Conservation (phyloP, 2,113 vertebrate species). For the Actenoides lindsayi region DNA sequence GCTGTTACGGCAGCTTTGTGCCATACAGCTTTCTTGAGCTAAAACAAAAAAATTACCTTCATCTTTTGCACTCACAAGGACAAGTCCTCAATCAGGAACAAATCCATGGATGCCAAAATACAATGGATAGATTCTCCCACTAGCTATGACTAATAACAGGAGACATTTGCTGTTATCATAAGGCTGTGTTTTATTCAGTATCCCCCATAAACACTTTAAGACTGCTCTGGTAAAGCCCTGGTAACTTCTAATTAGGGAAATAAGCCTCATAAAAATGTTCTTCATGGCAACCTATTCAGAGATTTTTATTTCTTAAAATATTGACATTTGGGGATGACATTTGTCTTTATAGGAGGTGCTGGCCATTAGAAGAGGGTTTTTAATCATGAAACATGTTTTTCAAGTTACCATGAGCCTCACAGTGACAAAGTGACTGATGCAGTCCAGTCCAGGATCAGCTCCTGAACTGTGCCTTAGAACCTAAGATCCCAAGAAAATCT, state of each 20-base stretch:
- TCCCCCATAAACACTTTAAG: not conserved
- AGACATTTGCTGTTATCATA: not conserved
- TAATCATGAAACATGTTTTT: not conserved
- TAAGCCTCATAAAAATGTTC: not conserved
- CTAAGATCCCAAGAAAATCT: not conserved
- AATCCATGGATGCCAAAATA: not conserved
- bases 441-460: not conserved
- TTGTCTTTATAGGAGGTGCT: not conserved
- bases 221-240: not conserved
- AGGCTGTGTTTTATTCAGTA: not conserved
- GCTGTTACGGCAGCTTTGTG: not conserved
- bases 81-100: not conserved
- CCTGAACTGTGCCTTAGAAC: not conserved
- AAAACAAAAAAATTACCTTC: not conserved
- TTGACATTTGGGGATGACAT: not conserved
- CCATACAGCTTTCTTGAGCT: not conserved
- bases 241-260: constrained; percentile 27
- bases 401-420: not conserved
- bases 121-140: not conserved
- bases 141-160: not conserved
- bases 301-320: constrained; percentile 13
- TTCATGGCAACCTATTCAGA: not conserved
- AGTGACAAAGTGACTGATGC: not conserved
- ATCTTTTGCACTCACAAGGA: not conserved
- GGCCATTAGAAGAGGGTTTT: not conserved